phyloP scores from a whole-genome alignment of 92 coral and sea anemone genomes.

The Phymanthus crucifer region DNA sequence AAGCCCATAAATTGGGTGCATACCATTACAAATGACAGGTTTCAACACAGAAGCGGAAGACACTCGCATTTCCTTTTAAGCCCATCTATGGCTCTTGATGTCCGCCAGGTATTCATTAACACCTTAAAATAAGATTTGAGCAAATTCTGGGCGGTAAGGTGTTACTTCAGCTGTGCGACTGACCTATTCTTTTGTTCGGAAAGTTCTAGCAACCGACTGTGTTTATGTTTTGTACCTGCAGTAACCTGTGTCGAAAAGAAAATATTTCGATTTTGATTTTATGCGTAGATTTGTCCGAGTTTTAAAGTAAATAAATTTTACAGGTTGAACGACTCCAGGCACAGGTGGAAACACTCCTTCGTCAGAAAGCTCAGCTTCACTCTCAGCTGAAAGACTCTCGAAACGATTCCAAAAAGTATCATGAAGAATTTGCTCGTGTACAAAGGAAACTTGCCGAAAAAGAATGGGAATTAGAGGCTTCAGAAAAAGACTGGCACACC shows the following conservation, averaged over 20 bases:
- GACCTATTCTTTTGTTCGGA: background rate
- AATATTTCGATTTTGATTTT: slow-evolving; percentile 8
- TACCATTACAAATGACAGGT: slow-evolving; percentile 4
- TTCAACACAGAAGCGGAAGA: background rate
- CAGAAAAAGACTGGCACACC: slow-evolving; percentile 75
- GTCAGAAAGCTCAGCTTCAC: slow-evolving; percentile 85
- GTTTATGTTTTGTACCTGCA: slow-evolving; percentile 29
- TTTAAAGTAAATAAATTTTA: slow-evolving; percentile 9
- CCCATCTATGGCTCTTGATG: background rate
- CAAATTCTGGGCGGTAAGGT: background rate
- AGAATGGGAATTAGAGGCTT: slow-evolving; percentile 86
- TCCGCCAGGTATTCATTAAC: background rate
- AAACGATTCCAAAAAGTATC: slow-evolving; percentile 76
- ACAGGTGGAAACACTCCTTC: slow-evolving; percentile 88
- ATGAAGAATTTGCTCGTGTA: slow-evolving; percentile 79
- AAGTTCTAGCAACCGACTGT: background rate
- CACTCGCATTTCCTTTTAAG: background rate
- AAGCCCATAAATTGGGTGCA: background rate
- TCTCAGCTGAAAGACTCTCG: slow-evolving; percentile 90
- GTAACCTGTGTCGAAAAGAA: slow-evolving; percentile 7
- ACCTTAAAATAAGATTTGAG: background rate
- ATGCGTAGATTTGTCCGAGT: background rate
- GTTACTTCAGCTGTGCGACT: background rate
- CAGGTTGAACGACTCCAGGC: slow-evolving; percentile 93
- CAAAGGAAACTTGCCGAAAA: slow-evolving; percentile 92